Evolutionary conservation across 2,113 vertebrate species (phyloP).

Genomic region (Lampris megalopsis): DNA sequence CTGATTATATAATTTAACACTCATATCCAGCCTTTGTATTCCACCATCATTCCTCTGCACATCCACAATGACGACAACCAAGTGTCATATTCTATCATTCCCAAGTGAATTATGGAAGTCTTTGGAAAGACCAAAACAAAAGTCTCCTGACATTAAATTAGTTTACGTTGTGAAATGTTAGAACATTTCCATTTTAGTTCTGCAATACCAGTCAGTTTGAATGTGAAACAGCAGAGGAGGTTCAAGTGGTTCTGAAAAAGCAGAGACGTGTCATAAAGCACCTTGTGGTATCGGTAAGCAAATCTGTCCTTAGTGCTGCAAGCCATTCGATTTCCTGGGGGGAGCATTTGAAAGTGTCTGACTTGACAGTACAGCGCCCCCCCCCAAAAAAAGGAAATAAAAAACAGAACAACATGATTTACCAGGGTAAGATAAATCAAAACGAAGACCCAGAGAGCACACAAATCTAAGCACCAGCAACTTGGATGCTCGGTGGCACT

Average conservation of each 20-base stretch:
- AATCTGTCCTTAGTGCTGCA: slow-evolving; percentile 31
- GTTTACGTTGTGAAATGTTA: slow-evolving; percentile 12
- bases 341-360: background rate
- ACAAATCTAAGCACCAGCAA: slow-evolving; percentile 32
- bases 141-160: background rate
- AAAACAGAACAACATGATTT: slow-evolving; percentile 13
- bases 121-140: slow-evolving; percentile 25
- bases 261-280: slow-evolving; percentile 36
- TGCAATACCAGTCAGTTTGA: background rate
- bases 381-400: too few relatives aligned
- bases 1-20: slow-evolving; percentile 20
- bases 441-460: slow-evolving; percentile 4
- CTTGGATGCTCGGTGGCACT: slow-evolving; percentile 6
- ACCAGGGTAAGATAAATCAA: slow-evolving; percentile 36
- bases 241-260: background rate
- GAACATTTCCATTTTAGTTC: slow-evolving; percentile 16
- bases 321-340: slow-evolving; percentile 22
- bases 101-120: background rate
- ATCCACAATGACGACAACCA: slow-evolving; percentile 45
- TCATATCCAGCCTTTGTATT: slow-evolving; percentile 41
- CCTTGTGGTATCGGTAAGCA: slow-evolving; percentile 28
- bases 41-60: slow-evolving; percentile 43
- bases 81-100: slow-evolving; percentile 32
- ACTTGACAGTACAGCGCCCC: slow-evolving; percentile 10
- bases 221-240: slow-evolving; percentile 11